A percentile compares a stretch with the other conserved stretches of the same genome.
Conservation (phyloP, 2,113 vertebrate genomes). For the Protobothrops mucrosquamatus region DNA sequence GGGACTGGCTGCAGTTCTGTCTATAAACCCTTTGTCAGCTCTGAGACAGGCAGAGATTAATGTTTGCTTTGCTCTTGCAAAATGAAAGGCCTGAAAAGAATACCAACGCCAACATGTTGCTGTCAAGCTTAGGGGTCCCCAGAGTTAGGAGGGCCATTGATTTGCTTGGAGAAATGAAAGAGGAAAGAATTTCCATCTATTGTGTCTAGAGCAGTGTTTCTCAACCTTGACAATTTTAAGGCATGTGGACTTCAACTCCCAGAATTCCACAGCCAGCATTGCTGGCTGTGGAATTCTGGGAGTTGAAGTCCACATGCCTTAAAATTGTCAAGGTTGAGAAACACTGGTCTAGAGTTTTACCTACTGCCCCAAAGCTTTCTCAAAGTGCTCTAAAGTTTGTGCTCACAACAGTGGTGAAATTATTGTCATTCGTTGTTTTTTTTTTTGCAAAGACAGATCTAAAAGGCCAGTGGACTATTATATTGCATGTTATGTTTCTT, state of each 20-base stretch:
- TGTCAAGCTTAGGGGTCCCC: not conserved
- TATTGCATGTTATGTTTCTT: not conserved
- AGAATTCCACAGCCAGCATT: too few species aligned
- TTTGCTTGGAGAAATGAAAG: not conserved
- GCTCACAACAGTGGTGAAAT: not conserved
- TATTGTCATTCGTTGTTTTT: not conserved
- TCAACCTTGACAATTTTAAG: too few species aligned
- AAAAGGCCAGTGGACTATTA: not conserved
- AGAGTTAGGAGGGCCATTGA: not conserved
- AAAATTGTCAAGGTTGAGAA: too few species aligned
- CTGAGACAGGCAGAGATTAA: constrained; percentile 25
- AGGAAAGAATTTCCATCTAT: not conserved
- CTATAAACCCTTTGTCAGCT: constrained; percentile 14
- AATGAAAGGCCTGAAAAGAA: constrained; percentile 9
- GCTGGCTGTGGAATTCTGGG: too few species aligned
- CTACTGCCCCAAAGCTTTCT: not conserved
- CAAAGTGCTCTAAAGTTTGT: not conserved
- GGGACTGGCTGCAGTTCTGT: not conserved
- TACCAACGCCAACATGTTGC: not conserved
- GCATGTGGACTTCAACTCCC: too few species aligned
- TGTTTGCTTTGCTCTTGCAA: constrained; percentile 27
- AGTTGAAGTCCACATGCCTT: too few species aligned
- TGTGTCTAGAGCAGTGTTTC: not conserved
- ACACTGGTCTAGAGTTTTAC: not conserved
- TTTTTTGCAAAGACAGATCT: not conserved